Evolutionary conservation across 2,797 vertebrate species (phyloP), one percentile per base, ranked within the genome.

Genomic region (Acanthiza pusilla): DNA sequence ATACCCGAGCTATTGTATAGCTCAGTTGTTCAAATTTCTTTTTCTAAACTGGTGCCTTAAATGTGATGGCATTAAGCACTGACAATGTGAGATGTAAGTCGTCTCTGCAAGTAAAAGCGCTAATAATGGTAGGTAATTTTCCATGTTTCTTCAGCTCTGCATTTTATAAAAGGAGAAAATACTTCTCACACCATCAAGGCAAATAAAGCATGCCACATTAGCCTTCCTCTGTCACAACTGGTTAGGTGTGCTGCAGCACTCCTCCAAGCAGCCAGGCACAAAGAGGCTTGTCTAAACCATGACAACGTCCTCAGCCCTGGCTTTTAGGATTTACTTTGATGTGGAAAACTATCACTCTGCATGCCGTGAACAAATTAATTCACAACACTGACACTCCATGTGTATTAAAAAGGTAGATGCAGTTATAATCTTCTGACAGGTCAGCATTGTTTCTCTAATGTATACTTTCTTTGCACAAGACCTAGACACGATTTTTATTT

Each of bases 151-250:
- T 61, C 73, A 42, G 53, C 48, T 77, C 60, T 87, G 34, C 20
- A 72, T 96, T 96, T 95, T 61, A 72, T 40, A 89, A 85, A 91
- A 93, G 55, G 50, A 88, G 38, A 84, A 88, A 85, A 22, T n/a
- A 26, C 12, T 11, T 76, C 42, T 66, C 67, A 38, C 26, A 34
- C 32, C 74, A 78, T 42, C 66, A 54, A 58, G 38, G 29, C 42
- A 65, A 93, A 57, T 13, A 76, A 29, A 15, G n/a, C 43, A 57
- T 27, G 55, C 20, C 57, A 63, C 26, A 30, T 76, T 54, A 82
- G 25, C 27, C 80, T 88, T 78, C 48, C 78, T 17, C 63, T 89
- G 62, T 93, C 60, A 67, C 36, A 81, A 38, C 20, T 26, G 54
- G n/a, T 85, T 86, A 78, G 61, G 34, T 40, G 61, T 2, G 11